Base-by-base conservation (phyloP, 2,888 invertebrate genomes). In the Eristalis intricaria region DNA sequence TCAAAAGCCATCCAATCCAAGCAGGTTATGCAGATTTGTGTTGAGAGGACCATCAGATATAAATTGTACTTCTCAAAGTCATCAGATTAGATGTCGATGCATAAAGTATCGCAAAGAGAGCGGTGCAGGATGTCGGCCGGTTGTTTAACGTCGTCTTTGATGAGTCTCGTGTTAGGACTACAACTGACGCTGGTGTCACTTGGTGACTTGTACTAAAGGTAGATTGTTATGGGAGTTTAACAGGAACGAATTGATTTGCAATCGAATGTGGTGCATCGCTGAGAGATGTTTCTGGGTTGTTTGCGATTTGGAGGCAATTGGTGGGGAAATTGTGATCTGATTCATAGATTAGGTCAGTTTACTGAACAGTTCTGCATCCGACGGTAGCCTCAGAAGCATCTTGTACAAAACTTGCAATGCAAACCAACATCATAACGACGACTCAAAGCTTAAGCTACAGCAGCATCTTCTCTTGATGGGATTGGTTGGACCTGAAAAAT, bases 21-120 rank as follows among this genome's bases (percentile, higher is more conserved):
- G 50, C 68, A 22, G 68, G 68, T 68, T 68, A 56, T 68, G 32
- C 19, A 10, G 35, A 50, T 68, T 56, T 56, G n/a, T 32, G 40
- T n/a, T n/a, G 56, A 19, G 56, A 43, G 13, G n/a, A 56, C 56
- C 35, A 22, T 58, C 56, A 5, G 56, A 35, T 22, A 69, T 35
- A 56, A 69, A 69, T 69, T 56, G 29, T 56, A 32, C 32, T 35
- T 32, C 69, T 22, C 35, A 35, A 69, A 58, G 69, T 32, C 32
- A 32, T 68, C 50, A 5, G 56, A 32, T 32, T 11, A 32, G 19
- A 29, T 68, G 5, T n/a, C 13, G 43, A 29, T 50, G 50, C 50
- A 50, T 50, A 50, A 50, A 50, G 19, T 38, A 38, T 38, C 38
- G 38, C 38, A 38, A 38, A 13, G 8, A 3, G 11, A n/a, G 50